Conservation (phyloP, 2,113 vertebrate species). For the Cepphus grylle region DNA sequence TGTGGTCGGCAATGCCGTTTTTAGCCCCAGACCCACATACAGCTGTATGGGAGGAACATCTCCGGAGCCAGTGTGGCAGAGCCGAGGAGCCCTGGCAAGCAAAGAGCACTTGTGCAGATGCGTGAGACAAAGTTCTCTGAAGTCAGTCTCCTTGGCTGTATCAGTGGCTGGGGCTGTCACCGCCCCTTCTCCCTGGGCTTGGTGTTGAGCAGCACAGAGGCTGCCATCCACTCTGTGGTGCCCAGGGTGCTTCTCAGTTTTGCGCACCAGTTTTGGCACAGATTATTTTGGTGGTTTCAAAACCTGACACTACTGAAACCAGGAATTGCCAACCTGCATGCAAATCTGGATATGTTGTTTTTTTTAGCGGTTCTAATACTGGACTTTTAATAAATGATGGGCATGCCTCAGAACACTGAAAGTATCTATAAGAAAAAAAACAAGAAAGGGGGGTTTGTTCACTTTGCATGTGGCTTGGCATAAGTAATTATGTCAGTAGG, state of each 20-base stretch:
- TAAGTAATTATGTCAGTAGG: not conserved
- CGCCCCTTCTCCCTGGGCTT: not conserved
- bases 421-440: not conserved
- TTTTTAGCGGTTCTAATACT: conserved; percentile 16
- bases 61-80: not conserved
- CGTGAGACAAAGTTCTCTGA: not conserved
- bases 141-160: rapidly evolving
- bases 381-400: not conserved
- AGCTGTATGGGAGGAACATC: not conserved
- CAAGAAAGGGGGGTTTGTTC: not conserved
- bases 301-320: not conserved
- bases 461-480: not conserved
- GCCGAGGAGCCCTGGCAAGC: not conserved
- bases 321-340: conserved; percentile 5
- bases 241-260: not conserved
- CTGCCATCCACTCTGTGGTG: not conserved
- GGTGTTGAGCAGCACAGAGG: not conserved
- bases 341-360: not conserved
- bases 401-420: not conserved
- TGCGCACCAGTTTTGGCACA: not conserved
- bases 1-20: not conserved
- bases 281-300: not conserved
- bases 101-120: not conserved
- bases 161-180: not conserved
- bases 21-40: rapidly evolving